Percentiles rank a stretch among this genome's conserved stretches.
Evolutionary conservation across 2,113 vertebrate genomes (phyloP).

Genomic region (Sus scrofa): T2T-Sscrofa CM000830.6:49707501-49708000

Average conservation of each 20-base stretch:
- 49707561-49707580: constrained; percentile 25
- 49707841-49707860: constrained; percentile 8
- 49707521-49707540: neutral
- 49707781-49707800: constrained; percentile 48
- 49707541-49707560: neutral
- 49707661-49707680: neutral
- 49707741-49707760: neutral
- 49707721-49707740: constrained; percentile 12
- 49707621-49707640: constrained; percentile 13
- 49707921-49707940: neutral
- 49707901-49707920: neutral
- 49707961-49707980: neutral
- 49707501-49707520: neutral
- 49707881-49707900: neutral
- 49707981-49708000: neutral
- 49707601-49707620: neutral
- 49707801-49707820: constrained; percentile 4
- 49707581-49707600: neutral
- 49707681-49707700: constrained; percentile 4
- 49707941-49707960: constrained; percentile 33
- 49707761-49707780: neutral
- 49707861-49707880: neutral
- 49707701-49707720: constrained; percentile 32
- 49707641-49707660: neutral
- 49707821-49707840: constrained; percentile 10